Evolutionary conservation across 2,797 vertebrate genomes (phyloP).

Genomic region (Erpetoichthys calabaricus): DNA sequence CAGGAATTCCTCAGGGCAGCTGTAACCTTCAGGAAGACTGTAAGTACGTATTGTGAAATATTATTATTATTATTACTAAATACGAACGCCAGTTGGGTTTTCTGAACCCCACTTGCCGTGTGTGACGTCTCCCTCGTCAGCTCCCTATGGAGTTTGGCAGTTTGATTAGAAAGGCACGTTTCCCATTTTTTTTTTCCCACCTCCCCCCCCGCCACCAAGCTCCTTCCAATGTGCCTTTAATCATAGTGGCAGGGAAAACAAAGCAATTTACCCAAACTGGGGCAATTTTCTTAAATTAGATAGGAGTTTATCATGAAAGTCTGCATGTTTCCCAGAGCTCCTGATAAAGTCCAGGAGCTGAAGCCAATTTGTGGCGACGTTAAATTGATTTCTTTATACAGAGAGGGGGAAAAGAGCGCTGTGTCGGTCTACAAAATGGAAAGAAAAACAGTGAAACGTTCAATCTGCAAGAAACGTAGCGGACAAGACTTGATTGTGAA

Average conservation of each 20-base stretch:
- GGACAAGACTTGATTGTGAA: too few relatives aligned
- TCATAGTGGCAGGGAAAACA: conserved; percentile 10
- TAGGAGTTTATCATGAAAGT: not conserved
- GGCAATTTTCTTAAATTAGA: conserved; percentile 12
- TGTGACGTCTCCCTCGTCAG: not conserved
- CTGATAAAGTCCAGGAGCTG: not conserved
- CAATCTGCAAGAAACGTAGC: too few relatives aligned
- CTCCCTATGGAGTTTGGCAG: not conserved
- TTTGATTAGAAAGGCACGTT: not conserved
- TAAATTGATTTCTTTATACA: conserved; percentile 12
- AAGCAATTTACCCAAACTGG: conserved; percentile 17
- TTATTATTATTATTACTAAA: too few relatives aligned
- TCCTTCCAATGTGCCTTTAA: conserved; percentile 13
- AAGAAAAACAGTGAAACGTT: too few relatives aligned
- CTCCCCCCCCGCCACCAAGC: not conserved
- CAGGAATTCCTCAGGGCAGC: too few relatives aligned
- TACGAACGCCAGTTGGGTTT: too few relatives aligned
- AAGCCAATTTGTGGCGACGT: conserved; percentile 5
- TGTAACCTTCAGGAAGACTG: too few relatives aligned
- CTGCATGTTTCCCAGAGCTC: rapidly evolving
- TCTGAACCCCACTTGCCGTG: too few relatives aligned
- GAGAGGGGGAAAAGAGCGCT: not conserved
- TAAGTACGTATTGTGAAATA: too few relatives aligned
- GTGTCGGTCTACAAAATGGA: not conserved
- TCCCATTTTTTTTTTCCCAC: too few relatives aligned